Percentiles rank a stretch among this genome's conserved stretches.
These are phyloP conservation scores for Eumerus sabulonum DNA, from an alignment of 2,888 invertebrate genomes.

Conservation along the genomic window DNA sequence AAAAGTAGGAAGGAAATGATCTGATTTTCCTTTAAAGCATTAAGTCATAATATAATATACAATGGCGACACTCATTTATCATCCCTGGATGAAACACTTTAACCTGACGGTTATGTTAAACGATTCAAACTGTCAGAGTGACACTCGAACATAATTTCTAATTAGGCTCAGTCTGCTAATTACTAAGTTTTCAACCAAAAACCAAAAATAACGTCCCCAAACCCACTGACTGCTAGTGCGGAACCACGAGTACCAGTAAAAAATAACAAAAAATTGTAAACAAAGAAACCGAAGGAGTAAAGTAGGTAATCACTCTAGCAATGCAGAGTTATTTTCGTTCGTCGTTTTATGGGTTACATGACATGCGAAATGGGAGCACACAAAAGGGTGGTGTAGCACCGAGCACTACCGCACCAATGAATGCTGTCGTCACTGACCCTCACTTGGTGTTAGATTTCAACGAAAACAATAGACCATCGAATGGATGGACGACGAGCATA, in stretches of 20 bases:
- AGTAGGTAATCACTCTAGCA: neutral
- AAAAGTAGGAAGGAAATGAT: too few relatives aligned
- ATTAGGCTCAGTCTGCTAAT: too few relatives aligned
- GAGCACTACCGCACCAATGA: neutral
- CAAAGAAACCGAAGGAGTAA: too few relatives aligned
- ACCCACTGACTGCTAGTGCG: constrained; percentile 29
- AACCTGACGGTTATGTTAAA: too few relatives aligned
- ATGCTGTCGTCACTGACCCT: constrained; percentile 65
- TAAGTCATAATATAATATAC: too few relatives aligned
- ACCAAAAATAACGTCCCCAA: neutral
- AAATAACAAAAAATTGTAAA: too few relatives aligned
- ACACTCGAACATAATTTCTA: too few relatives aligned
- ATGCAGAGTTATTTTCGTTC: constrained; percentile 54
- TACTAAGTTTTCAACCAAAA: too few relatives aligned
- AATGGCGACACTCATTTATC: too few relatives aligned
- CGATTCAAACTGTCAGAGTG: too few relatives aligned
- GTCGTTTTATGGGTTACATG: constrained; percentile 47
- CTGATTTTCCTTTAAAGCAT: too few relatives aligned
- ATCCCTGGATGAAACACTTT: too few relatives aligned
- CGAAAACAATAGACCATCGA: constrained; percentile 62
- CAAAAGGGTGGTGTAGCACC: constrained; percentile 43
- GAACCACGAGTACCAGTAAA: constrained; percentile 8
- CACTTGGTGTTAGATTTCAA: constrained; percentile 66
- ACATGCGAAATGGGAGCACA: constrained; percentile 27
- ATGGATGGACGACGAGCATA: constrained; percentile 16